Evolutionary conservation across 2,797 vertebrate genomes (phyloP), one percentile per base, ranked within the genome.

Genomic region (Pteropus rufus): DNA sequence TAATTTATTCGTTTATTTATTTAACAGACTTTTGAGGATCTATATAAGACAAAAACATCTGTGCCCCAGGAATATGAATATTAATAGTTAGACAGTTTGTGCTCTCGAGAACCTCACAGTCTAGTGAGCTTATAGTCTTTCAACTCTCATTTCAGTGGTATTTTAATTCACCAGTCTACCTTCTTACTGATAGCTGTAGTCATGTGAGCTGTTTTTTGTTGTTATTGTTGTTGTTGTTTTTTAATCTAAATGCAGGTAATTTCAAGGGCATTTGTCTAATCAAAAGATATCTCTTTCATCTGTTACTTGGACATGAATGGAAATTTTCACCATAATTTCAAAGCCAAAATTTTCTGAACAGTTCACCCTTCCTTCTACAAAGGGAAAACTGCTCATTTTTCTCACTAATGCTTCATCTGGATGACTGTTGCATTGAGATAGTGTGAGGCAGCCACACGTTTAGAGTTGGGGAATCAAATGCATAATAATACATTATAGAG

Each of bases 81-180:
- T 95, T 92, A 91, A 90, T 82, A 90, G 92, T 90, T 73, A 77
- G 67, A 86, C 52, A 91, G 23, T 75, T 21, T 92, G 46, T 72
- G 77, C 70, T 95, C 60, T 89, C 21, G 54, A 79, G 36, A 69
- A 94, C 85, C 64, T 82, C 56, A 85, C 3, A 93, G 69, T 80
- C 44, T 77, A 85, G 21, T 77, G 80, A 88, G 84, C 81, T 97
- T 69, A 94, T 23, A 91, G 44, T 49, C 88, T 93, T 89, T 95
- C 36, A 93, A 92, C 44, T 91, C 62, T 91, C 10, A 76, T 34
- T 67, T 91, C 65, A 89, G 39, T 60, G 23, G 12, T 62, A 64
- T 96, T 94, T 89, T 89, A 93, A 87, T 95, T 93, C 82, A 54
- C 79, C 29, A 41, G 12, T 67, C 72, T 88, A 88, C 54, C 21